Base-by-base conservation (phyloP, 2,797 vertebrate genomes). In the Hydrocynus forskahlii region DNA sequence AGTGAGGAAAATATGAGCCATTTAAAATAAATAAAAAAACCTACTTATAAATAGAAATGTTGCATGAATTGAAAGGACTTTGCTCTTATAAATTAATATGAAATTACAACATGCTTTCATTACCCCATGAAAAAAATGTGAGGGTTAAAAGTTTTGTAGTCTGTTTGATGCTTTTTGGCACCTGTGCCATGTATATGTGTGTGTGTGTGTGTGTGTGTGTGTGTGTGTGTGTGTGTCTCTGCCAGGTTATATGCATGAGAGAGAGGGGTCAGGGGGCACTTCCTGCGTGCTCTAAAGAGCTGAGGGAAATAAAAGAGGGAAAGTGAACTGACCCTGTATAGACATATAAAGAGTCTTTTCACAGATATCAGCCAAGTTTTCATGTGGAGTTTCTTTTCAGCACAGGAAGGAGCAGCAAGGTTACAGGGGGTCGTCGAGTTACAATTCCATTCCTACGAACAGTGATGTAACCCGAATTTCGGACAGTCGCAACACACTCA, bases 211-310 rank as follows among this genome's bases (percentile, higher is more conserved):
- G 25, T 57, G 63, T 38, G 48, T 23, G 7, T 66, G 45, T 66
- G 63, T 21, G 7, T 70, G 43, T 9, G 12, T 64, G 75, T 50
- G 48, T 2, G 10, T 52, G 13, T 12, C 0, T 52, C 12, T 52
- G 13, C 48, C 48, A 63, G 71, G 60, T 73, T 43, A 78, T 8
- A 45, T 70, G 29, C 12, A 62, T 69, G n/a, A 52, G 62, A 78
- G 62, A 77, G 55, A 69, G 17, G 21, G n/a, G 59, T 43, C 68
- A 43, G 50, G 52, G 69, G 50, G 17, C 67, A 59, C 21, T 71
- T 80, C 66, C 60, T 68, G 54, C n/a, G 50, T 14, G 48, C 50
- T 54, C 12, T n/a, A 43, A 69, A 63, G 70, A 66, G 35, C 52
- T 23, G 7, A 74, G 16, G 23, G 21, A 54, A 64, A 43, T 43